Percentiles rank a stretch among this genome's conserved stretches.
phyloP scores from a whole-genome alignment of 2,888 invertebrate genomes.

The Girardia tigrina region DNA sequence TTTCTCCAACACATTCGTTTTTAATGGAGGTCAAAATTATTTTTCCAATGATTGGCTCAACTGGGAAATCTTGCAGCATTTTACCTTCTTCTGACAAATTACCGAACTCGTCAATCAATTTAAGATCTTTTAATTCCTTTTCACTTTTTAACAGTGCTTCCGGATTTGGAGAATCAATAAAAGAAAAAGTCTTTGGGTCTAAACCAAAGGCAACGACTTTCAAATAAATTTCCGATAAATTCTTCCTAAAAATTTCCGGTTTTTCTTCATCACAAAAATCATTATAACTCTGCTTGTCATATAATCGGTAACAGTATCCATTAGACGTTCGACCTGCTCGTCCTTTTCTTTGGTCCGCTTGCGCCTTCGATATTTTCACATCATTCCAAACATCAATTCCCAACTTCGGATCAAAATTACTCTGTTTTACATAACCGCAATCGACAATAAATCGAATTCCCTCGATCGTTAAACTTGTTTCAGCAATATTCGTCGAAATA shows the following conservation, averaged over 20 bases:
- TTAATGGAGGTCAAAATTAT: constrained; percentile 35
- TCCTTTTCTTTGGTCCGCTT: constrained; percentile 44
- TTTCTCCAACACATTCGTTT: neutral
- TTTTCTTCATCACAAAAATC: constrained; percentile 79
- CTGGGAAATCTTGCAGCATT: constrained; percentile 38
- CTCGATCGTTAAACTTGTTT: constrained; percentile 8
- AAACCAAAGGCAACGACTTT: constrained; percentile 45
- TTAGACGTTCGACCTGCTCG: constrained; percentile 27
- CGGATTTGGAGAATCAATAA: neutral
- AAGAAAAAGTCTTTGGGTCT: constrained; percentile 37
- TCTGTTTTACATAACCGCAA: constrained; percentile 48
- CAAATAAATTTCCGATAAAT: constrained; percentile 60
- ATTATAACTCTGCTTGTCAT: constrained; percentile 88
- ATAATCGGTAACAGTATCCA: constrained; percentile 56
- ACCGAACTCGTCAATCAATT: constrained; percentile 20
- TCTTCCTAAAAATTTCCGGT: constrained; percentile 95
- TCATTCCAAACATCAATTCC: constrained; percentile 43
- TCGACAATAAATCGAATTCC: constrained; percentile 43
- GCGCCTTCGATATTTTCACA: constrained; percentile 43
- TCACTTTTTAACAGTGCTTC: neutral
- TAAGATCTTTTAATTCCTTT: neutral
- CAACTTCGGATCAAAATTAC: constrained; percentile 43
- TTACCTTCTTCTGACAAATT: constrained; percentile 38
- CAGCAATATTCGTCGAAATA: constrained; percentile 40
- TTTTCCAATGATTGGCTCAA: constrained; percentile 38